These are phyloP conservation scores for Abrostola tripartita DNA, from an alignment of 2,888 invertebrate genomes.

Conservation along the genomic window DNA sequence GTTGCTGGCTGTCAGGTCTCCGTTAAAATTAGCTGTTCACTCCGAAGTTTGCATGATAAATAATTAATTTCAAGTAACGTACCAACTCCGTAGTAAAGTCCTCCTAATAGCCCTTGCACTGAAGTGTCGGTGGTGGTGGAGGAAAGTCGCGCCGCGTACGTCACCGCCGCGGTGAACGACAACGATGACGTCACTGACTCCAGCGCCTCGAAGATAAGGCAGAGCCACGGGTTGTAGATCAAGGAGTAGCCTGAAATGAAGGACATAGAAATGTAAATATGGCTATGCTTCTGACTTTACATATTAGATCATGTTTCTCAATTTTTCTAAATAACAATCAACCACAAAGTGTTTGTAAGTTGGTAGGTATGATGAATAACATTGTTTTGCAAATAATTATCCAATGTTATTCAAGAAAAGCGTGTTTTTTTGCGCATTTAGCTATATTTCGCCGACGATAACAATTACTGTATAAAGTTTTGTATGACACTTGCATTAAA, in stretches of 20 bases:
- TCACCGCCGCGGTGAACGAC: constrained; percentile 93
- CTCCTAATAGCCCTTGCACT: constrained; percentile 93
- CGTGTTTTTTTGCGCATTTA: neutral
- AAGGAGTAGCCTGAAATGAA: constrained; percentile 90
- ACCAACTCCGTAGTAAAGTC: constrained; percentile 94
- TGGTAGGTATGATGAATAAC: too few species aligned
- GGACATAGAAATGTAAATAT: neutral
- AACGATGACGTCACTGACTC: constrained; percentile 93
- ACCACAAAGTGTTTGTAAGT: too few species aligned
- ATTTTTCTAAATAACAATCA: too few species aligned
- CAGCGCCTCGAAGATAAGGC: constrained; percentile 92
- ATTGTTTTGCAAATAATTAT: too few species aligned
- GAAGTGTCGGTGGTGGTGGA: constrained; percentile 92
- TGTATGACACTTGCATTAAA: too few species aligned
- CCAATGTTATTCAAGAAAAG: too few species aligned
- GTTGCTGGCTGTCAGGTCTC: too few species aligned
- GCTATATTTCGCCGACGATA: too few species aligned
- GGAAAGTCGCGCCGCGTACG: constrained; percentile 92
- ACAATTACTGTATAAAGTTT: too few species aligned
- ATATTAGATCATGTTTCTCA: too few species aligned
- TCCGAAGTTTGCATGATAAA: neutral
- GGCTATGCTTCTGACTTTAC: too few species aligned
- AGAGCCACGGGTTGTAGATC: constrained; percentile 93
- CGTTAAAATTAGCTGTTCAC: too few species aligned
- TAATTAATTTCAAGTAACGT: constrained; percentile 57